Base-by-base conservation (phyloP, 2,113 vertebrate species). In the Eudorcas thomsonii region DNA sequence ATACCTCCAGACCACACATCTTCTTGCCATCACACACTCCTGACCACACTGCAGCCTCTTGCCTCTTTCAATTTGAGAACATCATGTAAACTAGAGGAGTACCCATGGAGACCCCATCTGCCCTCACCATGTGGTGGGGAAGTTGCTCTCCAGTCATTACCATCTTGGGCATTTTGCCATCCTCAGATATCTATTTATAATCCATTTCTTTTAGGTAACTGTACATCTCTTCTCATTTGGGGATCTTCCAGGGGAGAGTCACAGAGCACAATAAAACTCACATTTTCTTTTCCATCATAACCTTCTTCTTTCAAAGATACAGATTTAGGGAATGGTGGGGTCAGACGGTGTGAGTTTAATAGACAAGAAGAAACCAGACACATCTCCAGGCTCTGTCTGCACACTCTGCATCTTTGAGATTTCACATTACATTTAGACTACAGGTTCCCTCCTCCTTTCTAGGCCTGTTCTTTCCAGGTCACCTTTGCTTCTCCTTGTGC, bases 311-410 rank as follows among this genome's bases (percentile, higher is more conserved):
- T 48, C 19, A 59, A 83, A n/a, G 16, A 82, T 23, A 50, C 10
- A 85, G 85, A 87, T 9, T 55, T 28, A 59, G 11, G 26, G 14
- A 33, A 21, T 39, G 43, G 26, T 10, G 5, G 14, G 45, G 7
- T 6, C 39, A 71, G 14, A 4, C 0, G 0, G 36, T 23, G 25
- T 60, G 21, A 6, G 4, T 30, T 71, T 64, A 5, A 13, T 2
- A 16, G 2, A 50, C 36, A 50, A 91, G 55, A 96, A 80, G 45
- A 89, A 19, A 50, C 12, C 33, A 57, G 30, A 91, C 14, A 17
- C 36, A 28, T 43, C 28, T 36, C 25, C 25, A 30, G 16, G 2
- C 36, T 77, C 43, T 28, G 8, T n/a, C 36, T 28, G 43, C 11
- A 15, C 0, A 7, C 39, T 54, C 62, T 62, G 25, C 10, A 28